Evolutionary conservation across 2,797 vertebrate genomes (phyloP), one percentile per base, ranked within the genome.

Genomic region (Sciurus carolinensis): DNA sequence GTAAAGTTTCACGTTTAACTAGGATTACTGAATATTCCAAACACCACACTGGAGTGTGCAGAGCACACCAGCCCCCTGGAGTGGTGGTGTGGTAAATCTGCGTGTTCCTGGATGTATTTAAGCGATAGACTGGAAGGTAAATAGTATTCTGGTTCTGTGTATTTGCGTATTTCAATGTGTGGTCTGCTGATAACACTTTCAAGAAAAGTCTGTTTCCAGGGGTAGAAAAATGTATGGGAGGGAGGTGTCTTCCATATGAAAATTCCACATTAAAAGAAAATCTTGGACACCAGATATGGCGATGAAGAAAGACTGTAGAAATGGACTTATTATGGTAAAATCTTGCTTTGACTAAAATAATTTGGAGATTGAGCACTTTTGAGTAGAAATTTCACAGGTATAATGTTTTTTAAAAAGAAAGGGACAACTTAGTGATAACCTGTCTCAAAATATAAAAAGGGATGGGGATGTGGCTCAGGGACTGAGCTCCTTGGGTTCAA

Each of bases 351-450:
- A 82, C 64, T 86, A 85, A 36, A 86, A 82, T 7, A 79, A 67
- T 50, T 67, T 50, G 71, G 44, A 80, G 12, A 85, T 52, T 76
- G 79, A 75, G 15, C 22, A 36, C 14, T 93, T 91, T 69, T 17
- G 59, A 89, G 59, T 92, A 89, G 52, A 94, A 72, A 76, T 22
- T 50, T 87, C 39, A 91, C 18, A 83, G 87, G 66, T 57, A 73
- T 94, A 87, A 71, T 87, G 44, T 57, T 81, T 85, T 52, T 75
- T 4, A 8, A 52, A 54, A 76, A 73, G 42, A 73, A 71, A 66
- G n/a, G 57, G 39, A 30, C 30, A 33, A 33, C 14, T 66, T 66
- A 66, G 13, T 66, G 13, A 66, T 5, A 66, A 13, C 64, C 5
- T 33, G 30, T 33, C 14, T 15, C 30, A 66, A 66, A 66, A 30